Percentiles rank a stretch among this genome's conserved stretches.
Evolutionary conservation across 2,888 invertebrate genomes (phyloP).

Genomic region (Drosophila parthenogenetica): DNA sequence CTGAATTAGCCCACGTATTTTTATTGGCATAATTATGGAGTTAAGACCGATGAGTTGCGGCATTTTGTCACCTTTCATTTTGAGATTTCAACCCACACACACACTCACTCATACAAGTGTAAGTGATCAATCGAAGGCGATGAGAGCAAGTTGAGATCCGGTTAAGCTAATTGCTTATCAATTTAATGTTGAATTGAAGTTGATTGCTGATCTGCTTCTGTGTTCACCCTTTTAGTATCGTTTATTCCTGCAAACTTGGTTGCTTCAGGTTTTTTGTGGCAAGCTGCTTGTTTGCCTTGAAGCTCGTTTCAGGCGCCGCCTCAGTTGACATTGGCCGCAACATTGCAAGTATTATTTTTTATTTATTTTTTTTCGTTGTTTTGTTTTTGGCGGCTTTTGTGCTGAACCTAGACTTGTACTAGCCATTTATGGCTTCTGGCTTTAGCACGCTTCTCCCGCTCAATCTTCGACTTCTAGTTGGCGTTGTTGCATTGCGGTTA

Average conservation of each 20-base stretch:
- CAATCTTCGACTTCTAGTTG: not conserved
- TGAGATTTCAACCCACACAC: constrained; percentile 20
- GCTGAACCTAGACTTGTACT: constrained; percentile 72
- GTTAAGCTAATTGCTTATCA: constrained; percentile 55
- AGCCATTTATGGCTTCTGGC: constrained; percentile 78
- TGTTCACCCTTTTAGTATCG: constrained; percentile 1
- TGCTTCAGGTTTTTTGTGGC: constrained; percentile 9
- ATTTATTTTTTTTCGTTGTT: constrained; percentile 44
- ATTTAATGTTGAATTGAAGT: constrained; percentile 16
- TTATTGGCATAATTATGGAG: constrained; percentile 68
- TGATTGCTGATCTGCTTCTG: constrained; percentile 19
- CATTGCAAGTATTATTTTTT: constrained; percentile 60
- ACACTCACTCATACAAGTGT: constrained; percentile 4
- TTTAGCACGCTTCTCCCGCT: constrained; percentile 10
- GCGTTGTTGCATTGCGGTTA: constrained; percentile 59
- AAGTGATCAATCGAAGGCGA: not conserved
- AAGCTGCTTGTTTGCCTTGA: constrained; percentile 31
- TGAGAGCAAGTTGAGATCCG: constrained; percentile 39
- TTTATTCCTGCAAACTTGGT: constrained; percentile 29
- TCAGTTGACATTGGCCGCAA: constrained; percentile 71
- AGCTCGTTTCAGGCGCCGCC: constrained; percentile 37
- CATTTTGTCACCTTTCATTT: constrained; percentile 50
- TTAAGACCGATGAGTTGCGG: constrained; percentile 11
- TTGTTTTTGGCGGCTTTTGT: constrained; percentile 61
- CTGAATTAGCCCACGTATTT: constrained; percentile 62